A percentile compares a stretch with the other conserved stretches of the same genome.
Evolutionary conservation across 2,797 vertebrate species (phyloP).

Genomic region (Propithecus perrieri): DNA sequence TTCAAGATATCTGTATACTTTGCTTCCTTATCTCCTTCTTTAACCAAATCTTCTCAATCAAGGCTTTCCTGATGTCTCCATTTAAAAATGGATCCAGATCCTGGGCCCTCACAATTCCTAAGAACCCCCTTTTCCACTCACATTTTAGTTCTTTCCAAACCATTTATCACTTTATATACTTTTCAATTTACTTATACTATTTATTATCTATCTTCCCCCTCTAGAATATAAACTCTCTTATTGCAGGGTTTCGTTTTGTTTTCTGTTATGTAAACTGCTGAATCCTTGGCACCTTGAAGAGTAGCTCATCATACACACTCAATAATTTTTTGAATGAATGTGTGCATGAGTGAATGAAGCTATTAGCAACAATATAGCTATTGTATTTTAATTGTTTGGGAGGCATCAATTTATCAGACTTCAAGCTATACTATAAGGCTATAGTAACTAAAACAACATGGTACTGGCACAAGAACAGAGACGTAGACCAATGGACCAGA

Average conservation of each 20-base stretch:
- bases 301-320: neutral
- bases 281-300: neutral
- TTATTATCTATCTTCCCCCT: neutral
- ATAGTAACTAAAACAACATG: too few species aligned
- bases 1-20: neutral
- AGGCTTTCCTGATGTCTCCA: neutral
- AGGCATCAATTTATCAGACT: too few species aligned
- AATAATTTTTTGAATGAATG: neutral
- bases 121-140: neutral
- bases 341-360: neutral
- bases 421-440: too few species aligned
- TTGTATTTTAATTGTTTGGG: neutral
- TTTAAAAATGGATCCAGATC: neutral
- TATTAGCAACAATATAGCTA: neutral
- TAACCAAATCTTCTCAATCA: neutral
- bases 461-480: too few species aligned
- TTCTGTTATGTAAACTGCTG: neutral
- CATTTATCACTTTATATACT: neutral
- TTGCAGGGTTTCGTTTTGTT: neutral
- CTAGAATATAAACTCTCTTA: neutral
- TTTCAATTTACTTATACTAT: neutral
- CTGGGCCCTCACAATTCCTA: neutral
- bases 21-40: neutral
- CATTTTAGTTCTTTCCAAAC: neutral
- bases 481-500: too few species aligned